Conservation (phyloP, 2,797 vertebrate genomes). For the Neoniphon sammara region DNA sequence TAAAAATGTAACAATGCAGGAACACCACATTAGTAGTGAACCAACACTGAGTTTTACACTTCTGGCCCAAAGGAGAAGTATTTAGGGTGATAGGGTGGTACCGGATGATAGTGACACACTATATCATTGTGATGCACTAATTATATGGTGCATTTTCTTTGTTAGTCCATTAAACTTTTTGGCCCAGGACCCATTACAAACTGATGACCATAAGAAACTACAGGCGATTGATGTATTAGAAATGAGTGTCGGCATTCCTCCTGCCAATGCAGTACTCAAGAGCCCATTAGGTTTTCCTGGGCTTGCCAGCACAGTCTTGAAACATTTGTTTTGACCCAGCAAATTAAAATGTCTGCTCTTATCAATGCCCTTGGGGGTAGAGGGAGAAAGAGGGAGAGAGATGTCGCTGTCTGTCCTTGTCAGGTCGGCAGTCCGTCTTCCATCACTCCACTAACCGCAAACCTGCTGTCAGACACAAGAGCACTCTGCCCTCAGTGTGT, state of each 20-base stretch:
- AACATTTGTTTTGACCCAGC: slow-evolving; percentile 76
- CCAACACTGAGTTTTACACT: too few relatives aligned
- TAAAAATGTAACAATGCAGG: too few relatives aligned
- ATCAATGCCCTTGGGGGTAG: slow-evolving; percentile 67
- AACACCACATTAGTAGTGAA: too few relatives aligned
- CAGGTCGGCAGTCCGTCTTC: slow-evolving; percentile 58
- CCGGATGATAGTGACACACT: background rate
- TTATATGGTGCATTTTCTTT: slow-evolving; percentile 44
- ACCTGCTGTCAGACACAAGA: slow-evolving; percentile 53
- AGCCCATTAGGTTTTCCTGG: slow-evolving; percentile 65
- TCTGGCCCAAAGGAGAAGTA: too few relatives aligned
- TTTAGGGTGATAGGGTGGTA: too few relatives aligned
- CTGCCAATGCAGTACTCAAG: slow-evolving; percentile 54
- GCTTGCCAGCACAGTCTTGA: slow-evolving; percentile 61
- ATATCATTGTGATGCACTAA: slow-evolving; percentile 32
- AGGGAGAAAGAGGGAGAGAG: slow-evolving; percentile 46
- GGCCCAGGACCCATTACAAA: slow-evolving; percentile 50
- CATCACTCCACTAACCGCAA: slow-evolving; percentile 57
- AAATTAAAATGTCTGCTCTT: slow-evolving; percentile 81
- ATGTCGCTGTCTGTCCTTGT: slow-evolving; percentile 73
- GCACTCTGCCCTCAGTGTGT: slow-evolving; percentile 24
- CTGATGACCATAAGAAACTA: slow-evolving; percentile 51
- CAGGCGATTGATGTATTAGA: slow-evolving; percentile 54
- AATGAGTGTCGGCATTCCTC: slow-evolving; percentile 37
- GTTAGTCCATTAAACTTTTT: slow-evolving; percentile 59